phyloP scores from a whole-genome alignment of 1,140 invertebrate species.

The Brachystomella parvula region DNA sequence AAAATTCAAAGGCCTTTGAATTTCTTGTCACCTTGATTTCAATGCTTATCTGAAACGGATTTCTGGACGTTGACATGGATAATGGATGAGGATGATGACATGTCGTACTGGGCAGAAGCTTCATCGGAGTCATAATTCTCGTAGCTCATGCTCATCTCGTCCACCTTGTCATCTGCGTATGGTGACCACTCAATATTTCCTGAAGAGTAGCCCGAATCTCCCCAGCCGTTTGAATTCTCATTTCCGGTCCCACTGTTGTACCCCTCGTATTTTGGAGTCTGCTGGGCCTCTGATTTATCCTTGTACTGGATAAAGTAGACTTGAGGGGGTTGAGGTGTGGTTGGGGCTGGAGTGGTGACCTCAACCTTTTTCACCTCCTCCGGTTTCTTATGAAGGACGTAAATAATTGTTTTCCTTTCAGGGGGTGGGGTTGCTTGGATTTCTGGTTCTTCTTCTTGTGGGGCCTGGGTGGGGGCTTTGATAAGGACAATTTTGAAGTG shows the following conservation, averaged over 20 bases:
- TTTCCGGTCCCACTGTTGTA: neutral
- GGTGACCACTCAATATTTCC: too few relatives aligned
- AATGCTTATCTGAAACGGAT: too few relatives aligned
- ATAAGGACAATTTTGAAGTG: slow-evolving; percentile 7
- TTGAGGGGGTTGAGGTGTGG: slow-evolving; percentile 73
- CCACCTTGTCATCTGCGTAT: too few relatives aligned
- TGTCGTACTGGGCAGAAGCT: too few relatives aligned
- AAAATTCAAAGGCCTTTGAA: too few relatives aligned
- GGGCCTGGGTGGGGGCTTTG: neutral
- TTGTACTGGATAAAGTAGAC: slow-evolving; percentile 72
- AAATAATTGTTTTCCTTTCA: slow-evolving; percentile 44
- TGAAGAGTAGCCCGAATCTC: neutral
- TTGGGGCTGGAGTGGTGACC: slow-evolving; percentile 66
- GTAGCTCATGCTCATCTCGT: too few relatives aligned
- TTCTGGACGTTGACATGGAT: too few relatives aligned
- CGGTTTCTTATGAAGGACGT: slow-evolving; percentile 70
- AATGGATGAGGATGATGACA: too few relatives aligned
- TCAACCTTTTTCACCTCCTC: slow-evolving; percentile 35
- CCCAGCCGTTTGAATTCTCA: neutral
- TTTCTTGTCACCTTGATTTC: too few relatives aligned
- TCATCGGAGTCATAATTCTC: too few relatives aligned
- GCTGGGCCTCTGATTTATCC: slow-evolving; percentile 42
- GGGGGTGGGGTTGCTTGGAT: neutral
- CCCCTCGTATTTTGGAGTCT: neutral
- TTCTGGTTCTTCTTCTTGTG: neutral